Conservation (phyloP, 2,797 vertebrate species). For the Ceyx erithaca region DNA sequence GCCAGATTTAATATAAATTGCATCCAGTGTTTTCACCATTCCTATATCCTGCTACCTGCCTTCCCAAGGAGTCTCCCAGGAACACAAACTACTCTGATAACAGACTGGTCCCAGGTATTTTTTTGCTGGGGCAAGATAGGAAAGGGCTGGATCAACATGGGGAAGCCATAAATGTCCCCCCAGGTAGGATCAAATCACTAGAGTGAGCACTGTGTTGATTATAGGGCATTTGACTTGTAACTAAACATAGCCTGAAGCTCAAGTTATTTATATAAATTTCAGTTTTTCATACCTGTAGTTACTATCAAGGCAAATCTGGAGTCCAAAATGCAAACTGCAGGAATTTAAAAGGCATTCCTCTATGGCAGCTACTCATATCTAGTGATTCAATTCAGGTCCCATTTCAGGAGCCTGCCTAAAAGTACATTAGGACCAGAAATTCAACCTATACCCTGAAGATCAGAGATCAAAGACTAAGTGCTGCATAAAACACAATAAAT, state of each 20-base stretch:
- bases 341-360: not conserved
- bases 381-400: not conserved
- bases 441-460: not conserved
- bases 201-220: not conserved
- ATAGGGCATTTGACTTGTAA: not conserved
- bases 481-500: conserved; percentile 7
- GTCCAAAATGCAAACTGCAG: not conserved
- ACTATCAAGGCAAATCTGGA: not conserved
- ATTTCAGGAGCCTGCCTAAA: not conserved
- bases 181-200: not conserved
- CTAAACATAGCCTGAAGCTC: not conserved
- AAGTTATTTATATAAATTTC: not conserved
- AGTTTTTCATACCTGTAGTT: not conserved
- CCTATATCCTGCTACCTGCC: not conserved
- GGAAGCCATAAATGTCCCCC: not conserved
- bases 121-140: not conserved
- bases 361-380: not conserved
- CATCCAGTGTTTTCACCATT: not conserved
- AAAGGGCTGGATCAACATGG: not conserved
- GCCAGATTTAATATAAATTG: not conserved
- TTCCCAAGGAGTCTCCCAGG: not conserved
- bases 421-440: not conserved
- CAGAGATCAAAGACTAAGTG: not conserved
- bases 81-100: not conserved
- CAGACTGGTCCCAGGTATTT: not conserved